phyloP scores from a whole-genome alignment of 2,113 vertebrate species.

The Neotragus pygmaeus region DNA sequence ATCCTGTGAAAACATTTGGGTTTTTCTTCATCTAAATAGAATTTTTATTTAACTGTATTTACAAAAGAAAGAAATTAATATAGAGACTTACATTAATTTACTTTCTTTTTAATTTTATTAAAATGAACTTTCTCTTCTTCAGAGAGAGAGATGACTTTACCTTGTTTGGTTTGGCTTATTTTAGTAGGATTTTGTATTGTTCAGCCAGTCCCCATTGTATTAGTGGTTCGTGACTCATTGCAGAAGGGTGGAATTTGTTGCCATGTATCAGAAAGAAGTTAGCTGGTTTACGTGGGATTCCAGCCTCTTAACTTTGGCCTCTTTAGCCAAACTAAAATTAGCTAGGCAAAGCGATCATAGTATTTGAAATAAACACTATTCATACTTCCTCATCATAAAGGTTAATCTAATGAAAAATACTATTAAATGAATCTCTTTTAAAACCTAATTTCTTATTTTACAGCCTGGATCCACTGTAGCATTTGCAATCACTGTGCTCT shows the following conservation, averaged over 20 bases:
- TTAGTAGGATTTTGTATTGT: neutral
- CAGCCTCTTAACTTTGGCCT: neutral
- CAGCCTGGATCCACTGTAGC: constrained; percentile 93
- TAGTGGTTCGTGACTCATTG: neutral
- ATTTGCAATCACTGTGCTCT: constrained; percentile 86
- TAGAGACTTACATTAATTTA: neutral
- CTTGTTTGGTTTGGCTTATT: neutral
- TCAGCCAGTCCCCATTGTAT: neutral
- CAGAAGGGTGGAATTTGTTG: neutral
- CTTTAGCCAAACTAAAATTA: neutral
- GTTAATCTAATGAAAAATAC: neutral
- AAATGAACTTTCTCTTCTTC: neutral
- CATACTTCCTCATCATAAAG: neutral
- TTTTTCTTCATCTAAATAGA: neutral
- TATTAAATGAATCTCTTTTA: neutral
- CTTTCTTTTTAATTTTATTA: neutral
- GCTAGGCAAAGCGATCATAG: neutral
- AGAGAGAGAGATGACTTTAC: neutral
- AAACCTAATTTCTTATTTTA: constrained; percentile 27
- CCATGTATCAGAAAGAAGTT: neutral
- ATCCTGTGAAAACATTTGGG: neutral
- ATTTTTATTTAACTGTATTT: neutral
- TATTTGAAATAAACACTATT: neutral
- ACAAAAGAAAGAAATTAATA: neutral
- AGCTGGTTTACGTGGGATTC: neutral